Percentiles rank a stretch among this genome's conserved stretches.
These are phyloP conservation scores for Conus betulinus DNA, from an alignment of 1,140 invertebrate genomes.

Conservation along the genomic window DNA sequence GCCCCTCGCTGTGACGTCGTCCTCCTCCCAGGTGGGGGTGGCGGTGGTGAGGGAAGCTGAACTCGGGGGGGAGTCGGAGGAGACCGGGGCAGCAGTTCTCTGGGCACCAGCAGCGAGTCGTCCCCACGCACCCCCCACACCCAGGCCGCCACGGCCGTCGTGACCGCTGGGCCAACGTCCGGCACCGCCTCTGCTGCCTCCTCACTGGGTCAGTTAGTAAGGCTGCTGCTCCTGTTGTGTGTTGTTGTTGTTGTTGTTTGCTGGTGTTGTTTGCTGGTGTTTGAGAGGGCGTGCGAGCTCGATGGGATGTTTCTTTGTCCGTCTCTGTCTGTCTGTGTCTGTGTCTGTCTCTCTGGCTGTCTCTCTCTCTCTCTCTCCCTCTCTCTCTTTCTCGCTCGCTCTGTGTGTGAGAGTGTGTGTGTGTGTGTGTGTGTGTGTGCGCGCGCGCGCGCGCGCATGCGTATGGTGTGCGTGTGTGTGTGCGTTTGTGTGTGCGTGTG, in stretches of 20 bases:
- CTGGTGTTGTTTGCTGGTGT: no score
- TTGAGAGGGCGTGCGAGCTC: no score
- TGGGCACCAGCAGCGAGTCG: slow-evolving; percentile 19
- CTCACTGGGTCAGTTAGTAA: neutral
- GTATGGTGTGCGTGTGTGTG: neutral
- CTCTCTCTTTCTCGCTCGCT: neutral
- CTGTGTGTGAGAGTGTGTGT: neutral
- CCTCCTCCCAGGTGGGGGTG: neutral
- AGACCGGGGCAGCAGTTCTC: slow-evolving; percentile 12
- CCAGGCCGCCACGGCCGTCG: neutral
- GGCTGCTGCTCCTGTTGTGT: neutral
- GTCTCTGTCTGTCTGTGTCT: no score
- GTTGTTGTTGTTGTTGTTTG: no score
- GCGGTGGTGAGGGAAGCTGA: neutral
- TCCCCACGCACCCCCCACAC: neutral
- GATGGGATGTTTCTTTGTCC: no score
- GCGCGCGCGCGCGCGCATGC: no score
- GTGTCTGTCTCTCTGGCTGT: no score
- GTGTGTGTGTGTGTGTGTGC: neutral
- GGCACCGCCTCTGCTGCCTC: neutral
- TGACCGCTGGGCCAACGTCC: neutral
- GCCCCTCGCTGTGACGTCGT: neutral
- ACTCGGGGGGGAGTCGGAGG: neutral
- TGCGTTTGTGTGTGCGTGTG: neutral
- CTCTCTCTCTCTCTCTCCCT: neutral